These are phyloP conservation scores for Metallyticus violacea DNA, from an alignment of 2,888 invertebrate species.

Conservation along the genomic window DNA sequence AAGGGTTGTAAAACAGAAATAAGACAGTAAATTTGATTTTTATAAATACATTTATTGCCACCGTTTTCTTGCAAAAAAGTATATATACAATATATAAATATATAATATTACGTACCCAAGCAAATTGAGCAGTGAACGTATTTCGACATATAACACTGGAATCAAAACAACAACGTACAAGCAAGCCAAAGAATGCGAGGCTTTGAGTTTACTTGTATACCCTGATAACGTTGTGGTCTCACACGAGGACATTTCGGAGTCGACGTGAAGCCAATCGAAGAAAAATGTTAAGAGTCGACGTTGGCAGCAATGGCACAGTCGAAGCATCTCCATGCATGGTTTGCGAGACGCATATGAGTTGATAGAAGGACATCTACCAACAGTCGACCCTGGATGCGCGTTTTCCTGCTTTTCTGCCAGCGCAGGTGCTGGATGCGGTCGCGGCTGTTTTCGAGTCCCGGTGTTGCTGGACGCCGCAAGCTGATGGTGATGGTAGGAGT, in stretches of 20 bases:
- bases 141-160: neutral
- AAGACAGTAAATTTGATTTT: neutral
- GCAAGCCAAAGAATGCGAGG: neutral
- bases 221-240: neutral
- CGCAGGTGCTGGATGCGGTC: neutral
- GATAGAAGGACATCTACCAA: neutral
- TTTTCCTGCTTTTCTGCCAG: neutral
- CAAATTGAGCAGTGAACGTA: conserved; percentile 3
- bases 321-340: neutral
- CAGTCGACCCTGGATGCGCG: neutral
- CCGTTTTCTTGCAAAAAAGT: conserved; percentile 34
- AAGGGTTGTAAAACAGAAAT: neutral
- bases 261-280: neutral
- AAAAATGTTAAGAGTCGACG: neutral
- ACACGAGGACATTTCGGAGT: too few relatives aligned
- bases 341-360: neutral
- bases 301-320: neutral
- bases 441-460: neutral
- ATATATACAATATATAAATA: conserved; percentile 26
- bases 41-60: conserved; percentile 33
- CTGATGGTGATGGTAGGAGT: neutral
- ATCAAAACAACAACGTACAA: conserved; percentile 10
- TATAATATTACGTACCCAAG: conserved; percentile 6
- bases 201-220: neutral
- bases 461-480: neutral